These are phyloP conservation scores for Rhorus exstirpatorius DNA, from an alignment of 2,888 invertebrate species.

Conservation along the genomic window DNA sequence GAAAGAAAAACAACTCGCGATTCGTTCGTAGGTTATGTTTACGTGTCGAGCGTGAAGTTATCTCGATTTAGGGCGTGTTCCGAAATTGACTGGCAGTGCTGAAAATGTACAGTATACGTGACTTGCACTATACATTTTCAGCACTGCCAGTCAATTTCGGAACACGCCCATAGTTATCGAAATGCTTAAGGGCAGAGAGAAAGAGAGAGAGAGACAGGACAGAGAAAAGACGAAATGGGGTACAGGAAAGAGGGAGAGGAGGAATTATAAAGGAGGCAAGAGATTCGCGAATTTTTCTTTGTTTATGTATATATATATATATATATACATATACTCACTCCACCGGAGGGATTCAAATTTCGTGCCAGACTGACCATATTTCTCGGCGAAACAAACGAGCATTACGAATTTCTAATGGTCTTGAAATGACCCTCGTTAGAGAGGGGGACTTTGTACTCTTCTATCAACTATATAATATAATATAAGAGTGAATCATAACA, in stretches of 20 bases:
- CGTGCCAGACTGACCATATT: constrained; percentile 82
- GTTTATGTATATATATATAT: constrained; percentile 34
- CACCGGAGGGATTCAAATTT: constrained; percentile 76
- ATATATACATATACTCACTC: constrained; percentile 76
- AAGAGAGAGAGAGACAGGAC: background rate
- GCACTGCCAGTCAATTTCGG: no score
- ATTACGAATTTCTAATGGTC: constrained; percentile 6
- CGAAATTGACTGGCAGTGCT: no score
- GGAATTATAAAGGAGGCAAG: background rate
- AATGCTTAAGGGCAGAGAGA: background rate
- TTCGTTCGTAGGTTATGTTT: constrained; percentile 52
- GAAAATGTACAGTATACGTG: no score
- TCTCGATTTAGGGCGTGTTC: constrained; percentile 26
- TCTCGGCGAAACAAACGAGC: constrained; percentile 54
- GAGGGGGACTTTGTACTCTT: constrained; percentile 40
- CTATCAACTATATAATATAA: background rate
- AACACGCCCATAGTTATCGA: no score
- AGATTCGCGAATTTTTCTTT: constrained; percentile 35
- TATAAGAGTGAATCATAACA: background rate
- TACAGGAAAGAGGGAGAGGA: constrained; percentile 5
- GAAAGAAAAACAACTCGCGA: constrained; percentile 5
- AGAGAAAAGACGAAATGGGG: background rate
- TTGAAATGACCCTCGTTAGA: constrained; percentile 12
- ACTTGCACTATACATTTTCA: no score
- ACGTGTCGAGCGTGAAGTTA: constrained; percentile 28